Conservation (phyloP, 2,888 invertebrate species). For the Callinectes sapidus region DNA sequence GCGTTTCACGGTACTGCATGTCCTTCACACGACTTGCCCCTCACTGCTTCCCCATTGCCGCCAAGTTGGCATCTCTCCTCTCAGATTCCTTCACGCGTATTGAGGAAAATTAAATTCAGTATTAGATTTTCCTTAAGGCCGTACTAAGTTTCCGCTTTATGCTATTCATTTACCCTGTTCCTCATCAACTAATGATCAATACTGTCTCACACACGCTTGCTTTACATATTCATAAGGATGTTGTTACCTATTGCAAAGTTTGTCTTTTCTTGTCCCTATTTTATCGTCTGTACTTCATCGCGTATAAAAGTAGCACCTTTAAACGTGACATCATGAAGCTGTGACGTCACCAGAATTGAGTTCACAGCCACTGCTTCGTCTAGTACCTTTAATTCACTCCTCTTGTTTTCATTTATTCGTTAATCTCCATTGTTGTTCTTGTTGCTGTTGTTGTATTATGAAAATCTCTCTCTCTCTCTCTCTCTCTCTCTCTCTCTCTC, state of each 20-base stretch:
- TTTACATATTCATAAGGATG: background rate
- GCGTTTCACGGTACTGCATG: background rate
- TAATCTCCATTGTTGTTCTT: no score
- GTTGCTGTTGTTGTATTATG: no score
- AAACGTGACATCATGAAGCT: background rate
- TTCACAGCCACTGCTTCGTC: no score
- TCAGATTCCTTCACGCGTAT: background rate
- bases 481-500: no score
- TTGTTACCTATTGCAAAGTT: background rate
- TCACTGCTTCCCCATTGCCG: background rate
- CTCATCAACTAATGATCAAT: background rate
- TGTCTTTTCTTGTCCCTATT: background rate
- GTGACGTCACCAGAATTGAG: no score
- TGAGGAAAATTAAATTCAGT: background rate
- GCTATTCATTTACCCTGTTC: background rate
- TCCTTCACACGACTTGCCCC: background rate
- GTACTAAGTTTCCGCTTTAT: background rate
- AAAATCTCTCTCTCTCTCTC: no score
- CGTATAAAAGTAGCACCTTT: background rate
- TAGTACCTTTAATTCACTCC: no score
- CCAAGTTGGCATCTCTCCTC: background rate
- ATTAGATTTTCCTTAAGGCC: background rate
- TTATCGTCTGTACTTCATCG: background rate
- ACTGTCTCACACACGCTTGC: background rate
- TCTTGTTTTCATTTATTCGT: no score